Evolutionary conservation across 2,113 vertebrate species (phyloP), one percentile per base, ranked within the genome.

Genomic region (Trogon melanurus): DNA sequence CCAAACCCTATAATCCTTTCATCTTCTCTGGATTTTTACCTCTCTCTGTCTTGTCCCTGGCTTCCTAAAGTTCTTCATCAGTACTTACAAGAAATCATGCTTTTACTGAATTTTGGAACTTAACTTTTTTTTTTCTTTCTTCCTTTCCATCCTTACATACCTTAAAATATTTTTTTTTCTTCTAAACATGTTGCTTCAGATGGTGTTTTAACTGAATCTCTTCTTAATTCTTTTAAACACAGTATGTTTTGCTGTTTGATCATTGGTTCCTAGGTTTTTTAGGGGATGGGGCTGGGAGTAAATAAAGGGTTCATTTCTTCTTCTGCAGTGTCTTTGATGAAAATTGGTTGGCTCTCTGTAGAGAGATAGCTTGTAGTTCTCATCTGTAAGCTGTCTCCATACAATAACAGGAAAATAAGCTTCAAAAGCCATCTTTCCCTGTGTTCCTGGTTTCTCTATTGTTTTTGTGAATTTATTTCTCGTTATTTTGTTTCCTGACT

Each of bases 31-130:
- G 19, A 30, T 81, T 92, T 91, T 93, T 67, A 18, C 62, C n/a
- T 64, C 13, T 54, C 32, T 83, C 53, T 34, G 3, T 76, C 85
- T 80, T 76, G 27, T 50, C 22, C 17, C 51, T 62, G 47, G 18
- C n/a, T 88, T 75, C 27, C 30, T 78, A 11, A 1, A 41, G 22
- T 71, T 53, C 32, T 78, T 66, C 16, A 47, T 60, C 48, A 58
- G 26, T 38, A 38, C 22, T 70, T 83, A 20, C 0, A 48, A 73
- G 22, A 27, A 88, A 45, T 69, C 11, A 13, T 0, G 0, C 4
- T 81, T 70, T 78, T 44, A 64, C 23, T 80, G 53, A 38, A 84
- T 84, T 67, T 85, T 67, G 27, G 10, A 25, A 56, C 71, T 11
- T 53, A 25, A 20, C 30, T 78, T 86, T 78, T 22, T 22, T 34